Evolutionary conservation across 2,113 vertebrate species (phyloP), one percentile per base, ranked within the genome.

Genomic region (Phrynocephalus versicolor): DNA sequence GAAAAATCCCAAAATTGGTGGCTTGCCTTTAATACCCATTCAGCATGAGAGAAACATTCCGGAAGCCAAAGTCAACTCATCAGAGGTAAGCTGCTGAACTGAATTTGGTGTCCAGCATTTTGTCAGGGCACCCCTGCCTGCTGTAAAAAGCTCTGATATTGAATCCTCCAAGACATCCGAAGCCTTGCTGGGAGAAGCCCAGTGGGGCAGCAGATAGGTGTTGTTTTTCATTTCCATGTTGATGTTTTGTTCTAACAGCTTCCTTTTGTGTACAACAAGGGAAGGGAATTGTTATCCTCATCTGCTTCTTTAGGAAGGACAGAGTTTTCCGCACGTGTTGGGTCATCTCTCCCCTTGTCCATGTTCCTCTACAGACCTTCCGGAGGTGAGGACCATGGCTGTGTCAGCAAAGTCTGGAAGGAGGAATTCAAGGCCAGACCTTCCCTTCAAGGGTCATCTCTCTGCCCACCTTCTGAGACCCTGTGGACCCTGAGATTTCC

Each of bases 21-120:
- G 95, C 77, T 93, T 97, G 58, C 93, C 96, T 57, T 90, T 97
- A 75, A 97, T 96, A 93, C 96, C 96, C 39, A 96, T 96, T 89
- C 96, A 96, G 60, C 94, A 94, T 2, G 94, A 96, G 78, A 94
- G 82, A 73, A 93, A 23, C 80, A 62, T 82, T 81, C 76, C 30
- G 55, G 93, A 93, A 92, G 84, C 87, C 86, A 81, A 39, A 81
- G 88, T 69, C 73, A 96, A 79, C 87, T 85, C 86, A 64, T 13
- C 60, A 8, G 92, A 97, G 93, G 96, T 96, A 94, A 41, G 94
- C 92, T 89, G 79, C 6, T 1, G 1, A n/a, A 73, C 90, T 92
- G 87, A 70, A 86, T 64, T 88, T 86, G 27, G 6, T 89, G 6
- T 60, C 80, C 33, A 82, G 82, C 33, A 84, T 8, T 41, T n/a